A percentile compares a stretch with the other conserved stretches of the same genome.
Conservation (phyloP, 2,888 invertebrate genomes). For the Myopa tessellatipennis region DNA sequence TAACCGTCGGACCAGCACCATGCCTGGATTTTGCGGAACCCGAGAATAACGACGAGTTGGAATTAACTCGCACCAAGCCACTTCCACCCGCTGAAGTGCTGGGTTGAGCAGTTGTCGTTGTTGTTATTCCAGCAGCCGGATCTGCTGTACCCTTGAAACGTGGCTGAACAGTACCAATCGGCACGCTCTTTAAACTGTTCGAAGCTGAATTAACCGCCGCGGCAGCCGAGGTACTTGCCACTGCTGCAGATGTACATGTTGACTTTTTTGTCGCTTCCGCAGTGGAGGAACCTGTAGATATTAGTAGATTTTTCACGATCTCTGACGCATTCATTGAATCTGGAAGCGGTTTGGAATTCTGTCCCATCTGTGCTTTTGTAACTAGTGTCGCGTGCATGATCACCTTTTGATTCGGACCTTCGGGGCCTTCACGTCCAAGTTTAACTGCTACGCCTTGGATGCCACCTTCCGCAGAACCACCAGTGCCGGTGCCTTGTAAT, state of each 20-base stretch:
- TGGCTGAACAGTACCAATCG: constrained; percentile 72
- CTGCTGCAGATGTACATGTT: constrained; percentile 37
- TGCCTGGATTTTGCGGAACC: constrained; percentile 65
- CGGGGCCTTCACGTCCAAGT: constrained; percentile 74
- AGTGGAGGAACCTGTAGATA: constrained; percentile 50
- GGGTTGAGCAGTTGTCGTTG: constrained; percentile 38
- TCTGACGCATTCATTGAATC: constrained; percentile 66
- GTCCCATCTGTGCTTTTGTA: constrained; percentile 71
- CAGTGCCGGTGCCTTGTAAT: constrained; percentile 68
- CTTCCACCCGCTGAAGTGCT: constrained; percentile 49
- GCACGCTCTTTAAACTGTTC: constrained; percentile 60
- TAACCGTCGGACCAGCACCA: constrained; percentile 47
- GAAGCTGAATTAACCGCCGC: constrained; percentile 49
- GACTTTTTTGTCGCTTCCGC: constrained; percentile 40
- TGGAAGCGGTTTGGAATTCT: constrained; percentile 65
- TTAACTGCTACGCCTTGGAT: constrained; percentile 77
- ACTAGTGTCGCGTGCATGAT: constrained; percentile 75
- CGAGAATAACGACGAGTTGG: constrained; percentile 65
- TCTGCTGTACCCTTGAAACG: constrained; percentile 62
- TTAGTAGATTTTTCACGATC: constrained; percentile 65
- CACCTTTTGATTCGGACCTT: constrained; percentile 74
- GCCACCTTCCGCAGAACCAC: constrained; percentile 64
- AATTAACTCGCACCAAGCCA: constrained; percentile 64
- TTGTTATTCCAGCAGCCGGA: constrained; percentile 31
- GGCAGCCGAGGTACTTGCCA: constrained; percentile 44